Conservation (phyloP, 2,888 invertebrate species). For the Noctua janthe region DNA sequence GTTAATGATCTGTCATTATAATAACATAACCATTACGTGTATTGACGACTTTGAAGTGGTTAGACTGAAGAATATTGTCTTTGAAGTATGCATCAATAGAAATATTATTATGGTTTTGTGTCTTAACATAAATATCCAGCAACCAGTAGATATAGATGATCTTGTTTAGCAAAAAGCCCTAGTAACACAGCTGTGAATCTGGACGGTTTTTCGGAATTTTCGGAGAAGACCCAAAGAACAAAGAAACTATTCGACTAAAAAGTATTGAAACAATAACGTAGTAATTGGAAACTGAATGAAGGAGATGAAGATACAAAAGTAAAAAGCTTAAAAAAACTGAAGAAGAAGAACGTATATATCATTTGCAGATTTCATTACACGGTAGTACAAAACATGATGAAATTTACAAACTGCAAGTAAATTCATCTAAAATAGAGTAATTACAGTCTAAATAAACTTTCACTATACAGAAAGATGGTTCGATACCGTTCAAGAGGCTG, state of each 20-base stretch:
- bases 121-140: neutral
- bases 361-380: neutral
- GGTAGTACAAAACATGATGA: neutral
- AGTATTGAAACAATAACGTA: neutral
- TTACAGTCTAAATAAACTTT: slow-evolving; percentile 62
- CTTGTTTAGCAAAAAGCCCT: neutral
- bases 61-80: neutral
- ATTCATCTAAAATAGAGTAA: slow-evolving; percentile 40
- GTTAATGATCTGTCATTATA: slow-evolving; percentile 42
- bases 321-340: too few species aligned
- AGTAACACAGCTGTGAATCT: neutral
- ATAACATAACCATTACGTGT: slow-evolving; percentile 37
- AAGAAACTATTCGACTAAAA: neutral
- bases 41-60: slow-evolving; percentile 6
- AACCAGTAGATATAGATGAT: neutral
- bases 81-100: neutral
- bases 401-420: neutral
- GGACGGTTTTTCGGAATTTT: neutral
- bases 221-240: neutral
- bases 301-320: neutral
- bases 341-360: neutral
- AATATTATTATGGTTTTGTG: neutral
- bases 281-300: neutral
- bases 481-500: slow-evolving; percentile 46
- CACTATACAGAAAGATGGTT: slow-evolving; percentile 61